Conservation (phyloP, 2,113 vertebrate species). For the Trachemys scripta region DNA sequence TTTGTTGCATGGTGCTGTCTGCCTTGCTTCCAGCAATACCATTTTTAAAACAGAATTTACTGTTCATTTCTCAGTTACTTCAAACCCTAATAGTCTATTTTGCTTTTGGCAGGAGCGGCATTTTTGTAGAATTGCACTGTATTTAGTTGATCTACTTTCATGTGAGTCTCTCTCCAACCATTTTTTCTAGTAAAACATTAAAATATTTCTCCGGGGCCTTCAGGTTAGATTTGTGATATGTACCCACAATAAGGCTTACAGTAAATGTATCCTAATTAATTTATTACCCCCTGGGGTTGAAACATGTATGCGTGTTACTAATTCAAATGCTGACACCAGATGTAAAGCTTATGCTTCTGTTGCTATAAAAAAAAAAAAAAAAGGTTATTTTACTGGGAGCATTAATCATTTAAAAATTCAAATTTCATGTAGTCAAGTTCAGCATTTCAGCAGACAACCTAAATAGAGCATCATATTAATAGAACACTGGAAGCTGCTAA, state of each 20-base stretch:
- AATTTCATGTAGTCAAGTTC: conserved; percentile 65
- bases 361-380: conserved; percentile 54
- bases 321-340: conserved; percentile 72
- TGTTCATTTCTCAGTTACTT: conserved; percentile 76
- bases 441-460: conserved; percentile 59
- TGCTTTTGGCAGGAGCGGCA: conserved; percentile 75
- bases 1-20: conserved; percentile 47
- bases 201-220: conserved; percentile 74
- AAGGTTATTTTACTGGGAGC: conserved; percentile 53
- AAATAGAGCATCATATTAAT: conserved; percentile 66
- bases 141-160: conserved; percentile 80
- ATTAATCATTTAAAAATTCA: conserved; percentile 71
- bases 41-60: conserved; percentile 25
- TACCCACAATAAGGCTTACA: conserved; percentile 62
- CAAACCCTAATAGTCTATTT: conserved; percentile 75
- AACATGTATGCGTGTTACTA: conserved; percentile 63
- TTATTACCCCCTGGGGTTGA: conserved; percentile 73
- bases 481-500: conserved; percentile 66
- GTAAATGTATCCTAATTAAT: conserved; percentile 81
- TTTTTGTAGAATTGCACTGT: conserved; percentile 79
- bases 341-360: conserved; percentile 55
- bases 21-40: neutral
- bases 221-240: conserved; percentile 70
- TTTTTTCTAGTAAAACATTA: conserved; percentile 77
- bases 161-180: conserved; percentile 60